These are phyloP conservation scores for Charina bottae DNA, from an alignment of 2,113 vertebrate species.

Conservation along the genomic window DNA sequence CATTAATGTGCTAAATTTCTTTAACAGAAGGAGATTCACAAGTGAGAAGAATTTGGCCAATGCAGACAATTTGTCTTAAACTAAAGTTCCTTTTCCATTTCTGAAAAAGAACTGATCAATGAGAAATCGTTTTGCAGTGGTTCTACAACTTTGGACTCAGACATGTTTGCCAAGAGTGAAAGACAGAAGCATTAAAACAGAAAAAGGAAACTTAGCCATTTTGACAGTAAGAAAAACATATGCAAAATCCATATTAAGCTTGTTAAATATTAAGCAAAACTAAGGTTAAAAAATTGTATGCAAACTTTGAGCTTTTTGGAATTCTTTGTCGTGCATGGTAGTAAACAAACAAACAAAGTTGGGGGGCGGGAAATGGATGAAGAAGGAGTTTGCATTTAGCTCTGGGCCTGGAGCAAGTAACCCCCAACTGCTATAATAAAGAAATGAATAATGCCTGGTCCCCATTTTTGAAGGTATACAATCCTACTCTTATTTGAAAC, in stretches of 20 bases:
- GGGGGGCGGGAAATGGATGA: not conserved
- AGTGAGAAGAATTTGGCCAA: not conserved
- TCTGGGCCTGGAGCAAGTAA: not conserved
- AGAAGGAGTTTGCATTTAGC: not conserved
- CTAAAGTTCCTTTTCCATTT: not conserved
- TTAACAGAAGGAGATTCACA: slow-evolving; percentile 14
- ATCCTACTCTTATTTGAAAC: not conserved
- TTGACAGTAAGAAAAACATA: not conserved
- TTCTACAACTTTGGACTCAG: not conserved
- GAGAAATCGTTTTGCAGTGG: not conserved
- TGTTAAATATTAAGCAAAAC: not conserved
- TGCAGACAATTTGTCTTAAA: not conserved
- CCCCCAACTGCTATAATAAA: not conserved
- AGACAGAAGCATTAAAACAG: not conserved
- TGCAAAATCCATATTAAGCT: not conserved
- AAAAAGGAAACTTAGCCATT: not conserved
- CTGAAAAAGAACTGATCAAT: not conserved
- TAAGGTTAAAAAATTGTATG: not conserved
- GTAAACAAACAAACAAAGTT: not conserved
- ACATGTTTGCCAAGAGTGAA: not conserved
- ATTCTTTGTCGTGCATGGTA: not conserved
- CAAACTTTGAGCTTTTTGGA: not conserved
- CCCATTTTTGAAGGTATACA: not conserved
- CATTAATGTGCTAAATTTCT: slow-evolving; percentile 2
- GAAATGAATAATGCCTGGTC: not conserved